A percentile compares a stretch with the other conserved stretches of the same genome.
Evolutionary conservation across 2,888 invertebrate genomes (phyloP).

Genomic region (Lasioglossum malachurum): DNA sequence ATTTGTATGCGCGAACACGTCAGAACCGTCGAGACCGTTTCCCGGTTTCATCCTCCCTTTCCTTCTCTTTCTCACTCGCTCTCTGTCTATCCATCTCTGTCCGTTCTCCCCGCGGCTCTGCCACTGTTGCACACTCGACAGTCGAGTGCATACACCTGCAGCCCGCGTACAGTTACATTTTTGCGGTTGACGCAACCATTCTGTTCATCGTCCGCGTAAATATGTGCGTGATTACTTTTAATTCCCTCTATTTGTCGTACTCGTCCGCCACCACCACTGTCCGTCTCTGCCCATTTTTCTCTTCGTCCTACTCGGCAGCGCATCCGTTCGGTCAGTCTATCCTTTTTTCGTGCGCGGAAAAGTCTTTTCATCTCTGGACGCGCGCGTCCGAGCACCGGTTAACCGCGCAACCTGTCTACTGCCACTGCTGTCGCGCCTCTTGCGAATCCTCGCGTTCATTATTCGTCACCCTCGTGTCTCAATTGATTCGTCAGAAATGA

Average conservation of each 20-base stretch:
- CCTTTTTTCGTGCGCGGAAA: neutral
- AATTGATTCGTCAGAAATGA: neutral
- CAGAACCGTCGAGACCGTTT: conserved; percentile 25
- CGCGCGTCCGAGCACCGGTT: conserved; percentile 72
- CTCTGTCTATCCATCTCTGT: neutral
- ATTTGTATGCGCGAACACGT: conserved; percentile 33
- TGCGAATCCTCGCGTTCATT: conserved; percentile 62
- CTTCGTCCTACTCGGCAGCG: neutral
- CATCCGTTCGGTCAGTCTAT: neutral
- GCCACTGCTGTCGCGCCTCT: conserved; percentile 25
- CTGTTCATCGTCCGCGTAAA: conserved; percentile 77
- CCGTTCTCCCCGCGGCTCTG: neutral
- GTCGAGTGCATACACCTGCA: conserved; percentile 59
- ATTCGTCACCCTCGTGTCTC: conserved; percentile 39
- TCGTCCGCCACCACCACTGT: conserved; percentile 18
- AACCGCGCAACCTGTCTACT: conserved; percentile 69
- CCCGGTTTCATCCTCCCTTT: conserved; percentile 3
- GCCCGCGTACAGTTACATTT: conserved; percentile 80
- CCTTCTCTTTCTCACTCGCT: neutral
- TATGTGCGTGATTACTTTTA: conserved; percentile 82
- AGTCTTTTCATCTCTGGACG: conserved; percentile 37
- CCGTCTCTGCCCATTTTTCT: conserved; percentile 15
- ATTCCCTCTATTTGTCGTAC: conserved; percentile 77
- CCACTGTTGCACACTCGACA: conserved; percentile 35
- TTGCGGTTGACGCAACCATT: conserved; percentile 77